Evolutionary conservation across 2,888 invertebrate genomes (phyloP).

Genomic region (Polietes domitor): DNA sequence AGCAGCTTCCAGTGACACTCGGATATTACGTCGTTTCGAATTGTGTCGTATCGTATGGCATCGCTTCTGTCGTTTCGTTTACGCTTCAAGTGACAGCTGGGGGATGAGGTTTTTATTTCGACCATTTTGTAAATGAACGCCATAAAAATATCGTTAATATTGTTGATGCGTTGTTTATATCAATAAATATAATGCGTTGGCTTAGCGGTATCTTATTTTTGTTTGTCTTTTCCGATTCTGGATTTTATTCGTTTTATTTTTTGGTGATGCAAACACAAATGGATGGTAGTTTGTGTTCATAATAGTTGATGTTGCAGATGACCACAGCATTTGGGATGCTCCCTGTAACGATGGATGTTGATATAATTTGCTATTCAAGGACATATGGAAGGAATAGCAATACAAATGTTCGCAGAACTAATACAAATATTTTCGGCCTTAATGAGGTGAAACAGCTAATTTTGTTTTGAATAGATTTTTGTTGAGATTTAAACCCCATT

Average conservation of each 20-base stretch:
- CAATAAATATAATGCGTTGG: conserved; percentile 8
- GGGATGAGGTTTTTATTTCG: neutral
- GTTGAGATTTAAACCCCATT: too few species aligned
- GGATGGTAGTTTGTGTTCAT: neutral
- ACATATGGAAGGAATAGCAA: too few species aligned
- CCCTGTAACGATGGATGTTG: too few species aligned
- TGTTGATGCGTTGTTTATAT: neutral
- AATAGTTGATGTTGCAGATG: too few species aligned
- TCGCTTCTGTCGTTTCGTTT: too few species aligned
- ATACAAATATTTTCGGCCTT: too few species aligned
- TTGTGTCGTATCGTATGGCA: neutral
- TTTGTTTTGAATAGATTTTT: too few species aligned
- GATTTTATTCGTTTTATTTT: neutral
- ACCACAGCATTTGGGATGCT: too few species aligned
- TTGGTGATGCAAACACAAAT: neutral
- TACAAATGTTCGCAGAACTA: too few species aligned
- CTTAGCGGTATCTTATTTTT: neutral
- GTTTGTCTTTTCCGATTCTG: neutral
- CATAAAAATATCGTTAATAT: conserved; percentile 1
- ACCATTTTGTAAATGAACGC: conserved; percentile 1
- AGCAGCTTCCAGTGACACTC: conserved; percentile 32
- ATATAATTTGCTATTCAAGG: too few species aligned
- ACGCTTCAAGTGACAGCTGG: neutral
- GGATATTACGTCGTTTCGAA: neutral
- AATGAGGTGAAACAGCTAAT: too few species aligned